Evolutionary conservation across 1,140 invertebrate genomes (phyloP).

Genomic region (Drosophila paulistorum): DNA sequence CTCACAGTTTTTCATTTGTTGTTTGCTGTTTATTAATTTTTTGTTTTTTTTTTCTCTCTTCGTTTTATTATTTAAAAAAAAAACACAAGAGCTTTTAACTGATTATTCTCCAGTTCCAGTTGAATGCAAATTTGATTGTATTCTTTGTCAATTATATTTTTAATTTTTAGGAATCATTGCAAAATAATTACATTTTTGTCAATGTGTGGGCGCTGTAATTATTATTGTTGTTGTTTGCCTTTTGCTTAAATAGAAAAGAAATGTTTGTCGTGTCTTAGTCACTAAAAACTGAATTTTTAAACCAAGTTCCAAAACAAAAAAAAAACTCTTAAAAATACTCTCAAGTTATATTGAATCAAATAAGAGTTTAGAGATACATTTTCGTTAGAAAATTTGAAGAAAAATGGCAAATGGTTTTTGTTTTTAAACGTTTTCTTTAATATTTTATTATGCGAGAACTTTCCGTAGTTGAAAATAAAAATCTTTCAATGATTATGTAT

Average conservation of each 20-base stretch:
- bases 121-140: conserved; percentile 66
- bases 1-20: conserved; percentile 73
- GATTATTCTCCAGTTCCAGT: conserved; percentile 39
- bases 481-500: conserved; percentile 15
- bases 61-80: conserved; percentile 44
- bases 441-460: no score
- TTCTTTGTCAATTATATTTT: conserved; percentile 29
- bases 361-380: not conserved
- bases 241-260: conserved; percentile 22
- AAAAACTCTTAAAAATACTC: not conserved
- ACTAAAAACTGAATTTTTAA: conserved; percentile 5
- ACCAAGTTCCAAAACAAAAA: not conserved
- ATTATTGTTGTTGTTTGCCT: conserved; percentile 6
- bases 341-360: not conserved
- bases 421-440: no score
- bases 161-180: conserved; percentile 66
- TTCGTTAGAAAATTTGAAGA: not conserved
- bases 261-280: conserved; percentile 11
- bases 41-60: conserved; percentile 42
- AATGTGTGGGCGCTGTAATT: conserved; percentile 53
- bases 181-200: conserved; percentile 52
- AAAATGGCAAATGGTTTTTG: no score
- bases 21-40: conserved; percentile 40
- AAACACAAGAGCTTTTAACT: conserved; percentile 37
- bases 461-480: not conserved